A percentile compares a stretch with the other conserved stretches of the same genome.
phyloP scores from a whole-genome alignment of 2,797 vertebrate genomes.

The Diplodus sargus region DNA sequence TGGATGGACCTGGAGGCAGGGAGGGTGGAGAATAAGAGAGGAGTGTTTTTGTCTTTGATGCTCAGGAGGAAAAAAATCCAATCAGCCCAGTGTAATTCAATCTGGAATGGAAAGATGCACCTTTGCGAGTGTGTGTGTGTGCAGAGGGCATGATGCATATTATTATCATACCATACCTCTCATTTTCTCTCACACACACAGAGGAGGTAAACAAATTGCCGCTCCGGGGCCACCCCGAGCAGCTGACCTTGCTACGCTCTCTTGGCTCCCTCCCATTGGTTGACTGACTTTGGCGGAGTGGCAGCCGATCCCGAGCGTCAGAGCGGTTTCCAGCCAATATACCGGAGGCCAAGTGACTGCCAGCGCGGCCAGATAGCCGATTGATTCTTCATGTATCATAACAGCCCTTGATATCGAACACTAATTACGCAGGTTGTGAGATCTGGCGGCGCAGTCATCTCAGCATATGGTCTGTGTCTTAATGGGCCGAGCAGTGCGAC shows the following conservation, averaged over 20 bases:
- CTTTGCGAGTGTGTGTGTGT: slow-evolving; percentile 47
- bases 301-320: slow-evolving; percentile 15
- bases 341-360: slow-evolving; percentile 20
- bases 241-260: slow-evolving; percentile 68
- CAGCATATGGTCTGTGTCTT: slow-evolving; percentile 26
- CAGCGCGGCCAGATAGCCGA: slow-evolving; percentile 21
- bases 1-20: slow-evolving; percentile 43
- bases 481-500: slow-evolving; percentile 25
- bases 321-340: slow-evolving; percentile 20
- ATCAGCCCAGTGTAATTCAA: slow-evolving; percentile 81
- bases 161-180: slow-evolving; percentile 58
- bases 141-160: slow-evolving; percentile 59
- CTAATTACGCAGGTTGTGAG: slow-evolving; percentile 50
- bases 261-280: slow-evolving; percentile 54
- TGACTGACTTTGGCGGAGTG: slow-evolving; percentile 38
- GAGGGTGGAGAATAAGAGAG: slow-evolving; percentile 38
- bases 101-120: slow-evolving; percentile 73
- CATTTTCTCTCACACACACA: slow-evolving; percentile 35
- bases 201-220: slow-evolving; percentile 63
- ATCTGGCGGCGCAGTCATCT: slow-evolving; percentile 23
- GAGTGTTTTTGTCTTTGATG: slow-evolving; percentile 74
- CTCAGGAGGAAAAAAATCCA: slow-evolving; percentile 76
- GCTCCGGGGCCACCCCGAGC: slow-evolving; percentile 47
- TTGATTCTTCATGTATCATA: slow-evolving; percentile 56
- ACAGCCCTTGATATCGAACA: slow-evolving; percentile 41